Conservation (phyloP, 2,113 vertebrate species). For the Urocynchramus pylzowi region DNA sequence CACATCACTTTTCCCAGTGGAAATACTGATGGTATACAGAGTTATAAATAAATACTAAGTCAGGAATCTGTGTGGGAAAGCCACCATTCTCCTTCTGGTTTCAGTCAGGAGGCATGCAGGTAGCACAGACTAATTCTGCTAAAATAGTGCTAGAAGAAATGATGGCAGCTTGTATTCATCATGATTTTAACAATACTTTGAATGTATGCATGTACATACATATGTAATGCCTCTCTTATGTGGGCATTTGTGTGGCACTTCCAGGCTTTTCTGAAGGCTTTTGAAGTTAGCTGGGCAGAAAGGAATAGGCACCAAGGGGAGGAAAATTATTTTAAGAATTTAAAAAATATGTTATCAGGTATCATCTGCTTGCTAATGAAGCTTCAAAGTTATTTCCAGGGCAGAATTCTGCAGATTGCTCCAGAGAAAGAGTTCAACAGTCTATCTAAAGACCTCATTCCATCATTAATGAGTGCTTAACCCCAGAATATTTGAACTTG, state of each 20-base stretch:
- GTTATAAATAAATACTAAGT: constrained; percentile 49
- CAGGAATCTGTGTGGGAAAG: constrained; percentile 50
- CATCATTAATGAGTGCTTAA: constrained; percentile 55
- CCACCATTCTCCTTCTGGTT: not conserved
- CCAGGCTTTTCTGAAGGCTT: constrained; percentile 17
- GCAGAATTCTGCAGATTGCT: constrained; percentile 45
- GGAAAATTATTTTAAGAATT: constrained; percentile 53
- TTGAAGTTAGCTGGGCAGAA: constrained; percentile 43
- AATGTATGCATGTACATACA: not conserved
- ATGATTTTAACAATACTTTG: constrained; percentile 1
- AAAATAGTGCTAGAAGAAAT: not conserved
- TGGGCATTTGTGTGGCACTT: not conserved
- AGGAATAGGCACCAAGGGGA: not conserved
- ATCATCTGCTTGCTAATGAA: constrained; percentile 68
- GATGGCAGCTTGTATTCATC: not conserved
- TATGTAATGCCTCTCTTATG: not conserved
- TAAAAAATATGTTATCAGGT: constrained; percentile 58
- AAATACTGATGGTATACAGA: constrained; percentile 42
- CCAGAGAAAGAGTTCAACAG: constrained; percentile 22
- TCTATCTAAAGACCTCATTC: constrained; percentile 13
- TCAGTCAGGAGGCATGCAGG: constrained; percentile 2
- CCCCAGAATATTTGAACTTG: constrained; percentile 49
- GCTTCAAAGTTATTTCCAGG: constrained; percentile 71
- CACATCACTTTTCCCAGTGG: not conserved
- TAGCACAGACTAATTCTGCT: not conserved